Conservation (phyloP, 2,113 vertebrate species). For the Bubo scandiacus region DNA sequence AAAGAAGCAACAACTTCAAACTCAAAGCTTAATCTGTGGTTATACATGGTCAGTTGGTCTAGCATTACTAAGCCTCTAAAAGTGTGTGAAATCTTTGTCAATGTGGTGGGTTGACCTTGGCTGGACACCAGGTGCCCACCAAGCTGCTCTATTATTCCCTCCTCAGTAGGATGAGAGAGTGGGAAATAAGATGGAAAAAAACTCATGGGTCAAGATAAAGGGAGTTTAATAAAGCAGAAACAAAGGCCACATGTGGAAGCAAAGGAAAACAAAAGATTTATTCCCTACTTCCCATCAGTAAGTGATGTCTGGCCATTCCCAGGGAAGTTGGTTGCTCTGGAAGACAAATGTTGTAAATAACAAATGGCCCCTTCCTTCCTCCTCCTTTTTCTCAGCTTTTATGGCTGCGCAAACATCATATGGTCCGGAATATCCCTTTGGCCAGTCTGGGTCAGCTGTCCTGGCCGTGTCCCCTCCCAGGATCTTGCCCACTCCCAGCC, state of each 20-base stretch:
- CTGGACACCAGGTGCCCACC: not conserved
- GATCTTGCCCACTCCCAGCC: not conserved
- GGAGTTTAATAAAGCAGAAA: not conserved
- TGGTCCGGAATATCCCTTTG: not conserved
- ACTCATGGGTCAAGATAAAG: not conserved
- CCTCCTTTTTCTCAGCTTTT: not conserved
- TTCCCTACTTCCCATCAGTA: too few relatives aligned
- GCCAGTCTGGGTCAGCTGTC: not conserved
- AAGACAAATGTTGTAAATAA: too few relatives aligned
- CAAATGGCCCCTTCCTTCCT: too few relatives aligned
- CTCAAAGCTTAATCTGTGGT: not conserved
- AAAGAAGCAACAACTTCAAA: not conserved
- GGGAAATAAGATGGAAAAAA: not conserved
- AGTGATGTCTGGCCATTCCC: not conserved
- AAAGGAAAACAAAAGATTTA: not conserved
- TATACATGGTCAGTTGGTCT: rapidly evolving
- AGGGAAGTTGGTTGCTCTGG: too few relatives aligned
- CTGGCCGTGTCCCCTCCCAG: not conserved
- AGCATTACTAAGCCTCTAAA: not conserved
- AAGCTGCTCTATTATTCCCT: not conserved
- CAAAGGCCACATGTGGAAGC: too few relatives aligned
- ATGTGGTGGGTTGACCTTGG: not conserved
- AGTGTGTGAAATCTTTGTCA: not conserved
- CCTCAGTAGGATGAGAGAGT: not conserved
- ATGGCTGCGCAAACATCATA: too few relatives aligned